Evolutionary conservation across 2,113 vertebrate species (phyloP).

Genomic region (Boulengeromyrus knoepffleri): DNA sequence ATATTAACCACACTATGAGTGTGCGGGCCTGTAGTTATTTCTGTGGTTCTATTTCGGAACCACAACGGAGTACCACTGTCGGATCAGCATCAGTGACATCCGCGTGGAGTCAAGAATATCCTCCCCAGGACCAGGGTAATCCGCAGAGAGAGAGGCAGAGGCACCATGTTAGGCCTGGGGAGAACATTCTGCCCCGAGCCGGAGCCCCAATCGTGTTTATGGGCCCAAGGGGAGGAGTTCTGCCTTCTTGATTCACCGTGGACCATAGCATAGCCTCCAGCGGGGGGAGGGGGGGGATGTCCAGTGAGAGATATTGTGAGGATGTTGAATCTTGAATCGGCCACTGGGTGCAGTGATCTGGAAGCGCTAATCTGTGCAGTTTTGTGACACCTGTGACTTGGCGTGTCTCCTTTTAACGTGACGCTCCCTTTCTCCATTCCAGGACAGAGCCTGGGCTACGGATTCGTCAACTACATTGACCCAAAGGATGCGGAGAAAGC

Average conservation of each 20-base stretch:
- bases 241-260: conserved; percentile 57
- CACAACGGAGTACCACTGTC: conserved; percentile 44
- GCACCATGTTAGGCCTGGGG: conserved; percentile 55
- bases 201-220: conserved; percentile 38
- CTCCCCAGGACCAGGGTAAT: conserved; percentile 55
- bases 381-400: neutral
- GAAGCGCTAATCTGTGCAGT: neutral
- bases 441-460: conserved; percentile 99
- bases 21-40: conserved; percentile 3
- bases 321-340: neutral
- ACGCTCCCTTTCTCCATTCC: conserved; percentile 52
- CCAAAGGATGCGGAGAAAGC: conserved; percentile 99
- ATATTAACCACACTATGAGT: conserved; percentile 13
- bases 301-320: neutral
- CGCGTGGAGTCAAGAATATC: conserved; percentile 29
- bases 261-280: conserved; percentile 10
- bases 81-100: conserved; percentile 41
- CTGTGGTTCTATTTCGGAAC: conserved; percentile 42
- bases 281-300: neutral
- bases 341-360: neutral
- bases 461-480: conserved; percentile 99
- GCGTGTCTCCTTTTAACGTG: neutral
- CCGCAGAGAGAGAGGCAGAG: conserved; percentile 48
- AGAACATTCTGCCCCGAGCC: conserved; percentile 43
- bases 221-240: conserved; percentile 47